phyloP scores from a whole-genome alignment of 2,888 invertebrate species.

The Tribolium freemani region DNA sequence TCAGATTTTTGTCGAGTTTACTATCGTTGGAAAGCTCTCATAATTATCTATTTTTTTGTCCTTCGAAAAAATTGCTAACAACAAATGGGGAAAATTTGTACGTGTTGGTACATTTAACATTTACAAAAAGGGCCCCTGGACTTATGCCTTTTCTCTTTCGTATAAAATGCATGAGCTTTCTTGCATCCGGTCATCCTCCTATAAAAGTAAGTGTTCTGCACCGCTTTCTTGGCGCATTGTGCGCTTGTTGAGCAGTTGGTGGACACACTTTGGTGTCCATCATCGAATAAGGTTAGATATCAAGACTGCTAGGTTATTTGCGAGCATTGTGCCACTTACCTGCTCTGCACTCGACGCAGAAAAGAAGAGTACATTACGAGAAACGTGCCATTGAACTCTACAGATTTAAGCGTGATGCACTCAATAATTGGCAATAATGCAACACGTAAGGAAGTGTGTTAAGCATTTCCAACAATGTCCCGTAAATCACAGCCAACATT shows the following conservation, averaged over 20 bases:
- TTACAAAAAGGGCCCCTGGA: not conserved
- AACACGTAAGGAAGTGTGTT: not conserved
- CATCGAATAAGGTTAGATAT: conserved; percentile 63
- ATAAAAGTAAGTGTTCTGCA: conserved; percentile 35
- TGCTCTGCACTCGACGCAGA: conserved; percentile 63
- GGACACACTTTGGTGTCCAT: conserved; percentile 46
- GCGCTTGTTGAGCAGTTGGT: conserved; percentile 34
- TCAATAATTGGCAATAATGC: conserved; percentile 10
- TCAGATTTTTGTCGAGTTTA: no score
- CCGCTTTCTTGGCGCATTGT: conserved; percentile 24
- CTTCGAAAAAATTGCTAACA: no score
- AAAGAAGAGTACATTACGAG: conserved; percentile 66
- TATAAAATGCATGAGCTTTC: conserved; percentile 1
- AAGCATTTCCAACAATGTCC: not conserved
- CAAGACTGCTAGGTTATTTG: conserved; percentile 62
- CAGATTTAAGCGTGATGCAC: conserved; percentile 16
- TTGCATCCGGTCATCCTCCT: conserved; percentile 37
- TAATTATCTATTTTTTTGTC: no score
- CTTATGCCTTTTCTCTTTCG: not conserved
- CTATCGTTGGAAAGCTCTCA: no score
- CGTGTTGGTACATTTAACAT: no score
- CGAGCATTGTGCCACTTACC: conserved; percentile 67
- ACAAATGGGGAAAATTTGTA: no score
- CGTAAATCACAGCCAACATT: not conserved
- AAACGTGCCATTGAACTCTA: conserved; percentile 58